Conservation (phyloP, 2,797 vertebrate species). For the Labeo calbasu region DNA sequence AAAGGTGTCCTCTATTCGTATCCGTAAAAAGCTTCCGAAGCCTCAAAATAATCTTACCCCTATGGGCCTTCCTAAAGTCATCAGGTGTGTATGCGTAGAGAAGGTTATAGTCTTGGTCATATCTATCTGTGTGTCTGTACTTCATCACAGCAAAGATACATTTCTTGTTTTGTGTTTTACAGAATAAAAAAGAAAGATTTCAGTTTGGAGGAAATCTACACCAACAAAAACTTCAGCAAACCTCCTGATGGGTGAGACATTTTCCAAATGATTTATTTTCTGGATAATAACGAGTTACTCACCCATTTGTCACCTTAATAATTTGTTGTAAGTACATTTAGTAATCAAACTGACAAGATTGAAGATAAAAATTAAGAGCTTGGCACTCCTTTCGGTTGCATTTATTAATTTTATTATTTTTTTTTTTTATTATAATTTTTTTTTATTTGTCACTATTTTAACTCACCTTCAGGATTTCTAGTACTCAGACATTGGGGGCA, state of each 20-base stretch:
- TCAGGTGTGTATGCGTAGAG: slow-evolving; percentile 75
- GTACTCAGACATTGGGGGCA: neutral
- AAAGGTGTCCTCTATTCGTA: slow-evolving; percentile 89
- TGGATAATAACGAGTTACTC: neutral
- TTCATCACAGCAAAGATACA: neutral
- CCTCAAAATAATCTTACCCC: slow-evolving; percentile 87
- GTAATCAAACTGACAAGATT: neutral
- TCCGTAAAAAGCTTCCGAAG: slow-evolving; percentile 83
- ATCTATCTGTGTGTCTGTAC: neutral
- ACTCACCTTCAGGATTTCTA: neutral
- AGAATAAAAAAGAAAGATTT: slow-evolving; percentile 92
- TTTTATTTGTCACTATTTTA: neutral
- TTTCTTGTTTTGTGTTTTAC: slow-evolving; percentile 49
- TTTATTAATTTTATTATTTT: neutral
- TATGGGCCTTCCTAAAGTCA: slow-evolving; percentile 87
- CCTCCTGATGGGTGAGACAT: slow-evolving; percentile 84
- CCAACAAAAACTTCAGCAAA: slow-evolving; percentile 90
- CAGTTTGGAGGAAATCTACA: slow-evolving; percentile 93
- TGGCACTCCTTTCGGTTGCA: neutral
- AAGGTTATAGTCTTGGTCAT: neutral
- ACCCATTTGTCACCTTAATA: neutral
- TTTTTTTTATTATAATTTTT: neutral
- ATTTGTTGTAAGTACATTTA: neutral
- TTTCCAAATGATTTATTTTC: neutral
- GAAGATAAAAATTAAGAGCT: neutral